phyloP scores from a whole-genome alignment of 1,140 invertebrate species.

The Drosophila suzukii region DNA sequence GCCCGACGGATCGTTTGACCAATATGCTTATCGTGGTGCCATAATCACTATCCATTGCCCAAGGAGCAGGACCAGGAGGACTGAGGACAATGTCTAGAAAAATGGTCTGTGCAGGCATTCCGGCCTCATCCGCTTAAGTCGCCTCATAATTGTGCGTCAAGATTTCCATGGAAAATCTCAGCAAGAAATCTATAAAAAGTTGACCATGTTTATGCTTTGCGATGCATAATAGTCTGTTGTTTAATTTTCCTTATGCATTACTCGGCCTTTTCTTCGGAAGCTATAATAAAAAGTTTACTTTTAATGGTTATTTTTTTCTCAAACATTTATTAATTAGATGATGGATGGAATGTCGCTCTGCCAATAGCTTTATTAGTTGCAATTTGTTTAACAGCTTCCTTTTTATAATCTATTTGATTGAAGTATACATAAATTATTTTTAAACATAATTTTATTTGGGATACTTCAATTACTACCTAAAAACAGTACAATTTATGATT shows the following conservation, averaged over 20 bases:
- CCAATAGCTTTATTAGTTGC: slow-evolving; percentile 1
- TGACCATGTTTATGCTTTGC: slow-evolving; percentile 4
- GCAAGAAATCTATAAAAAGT: slow-evolving; percentile 24
- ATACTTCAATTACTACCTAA: too few relatives aligned
- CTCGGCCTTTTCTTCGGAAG: not conserved
- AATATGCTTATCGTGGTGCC: slow-evolving; percentile 74
- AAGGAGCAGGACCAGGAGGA: slow-evolving; percentile 13
- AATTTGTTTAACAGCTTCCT: not conserved
- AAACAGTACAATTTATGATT: too few relatives aligned
- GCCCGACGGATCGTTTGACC: slow-evolving; percentile 44
- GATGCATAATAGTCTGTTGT: slow-evolving; percentile 4
- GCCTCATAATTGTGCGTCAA: slow-evolving; percentile 32
- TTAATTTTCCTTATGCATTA: not conserved
- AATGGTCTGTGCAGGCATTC: slow-evolving; percentile 30
- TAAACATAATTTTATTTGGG: too few relatives aligned
- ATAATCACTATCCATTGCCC: slow-evolving; percentile 39
- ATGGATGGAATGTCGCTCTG: not conserved
- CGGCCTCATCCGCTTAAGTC: slow-evolving; percentile 12
- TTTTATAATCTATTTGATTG: too few relatives aligned
- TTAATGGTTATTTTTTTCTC: not conserved
- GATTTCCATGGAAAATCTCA: slow-evolving; percentile 28
- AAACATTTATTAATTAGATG: slow-evolving; percentile 3
- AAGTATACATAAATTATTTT: too few relatives aligned
- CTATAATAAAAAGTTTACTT: not conserved
- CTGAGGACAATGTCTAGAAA: slow-evolving; percentile 16